Conservation (phyloP, 2,888 invertebrate genomes). For the Merodon equestris region DNA sequence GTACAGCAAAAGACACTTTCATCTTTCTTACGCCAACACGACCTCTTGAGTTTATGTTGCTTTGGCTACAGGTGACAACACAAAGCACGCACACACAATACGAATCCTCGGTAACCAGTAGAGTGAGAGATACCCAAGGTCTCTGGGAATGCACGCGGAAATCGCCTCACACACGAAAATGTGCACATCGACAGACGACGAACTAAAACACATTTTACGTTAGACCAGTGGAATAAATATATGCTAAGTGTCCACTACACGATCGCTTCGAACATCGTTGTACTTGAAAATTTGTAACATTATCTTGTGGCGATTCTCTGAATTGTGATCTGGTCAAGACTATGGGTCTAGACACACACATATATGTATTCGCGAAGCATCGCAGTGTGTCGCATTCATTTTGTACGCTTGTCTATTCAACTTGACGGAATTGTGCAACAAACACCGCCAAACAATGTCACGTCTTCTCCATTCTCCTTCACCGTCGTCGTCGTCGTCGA, state of each 20-base stretch:
- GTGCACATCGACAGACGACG: constrained; percentile 7
- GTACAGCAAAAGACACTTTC: too few relatives aligned
- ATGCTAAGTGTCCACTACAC: constrained; percentile 27
- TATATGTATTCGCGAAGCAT: constrained; percentile 4
- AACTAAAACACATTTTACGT: constrained; percentile 31
- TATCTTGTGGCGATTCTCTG: constrained; percentile 52
- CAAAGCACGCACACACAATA: too few relatives aligned
- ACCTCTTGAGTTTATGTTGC: too few relatives aligned
- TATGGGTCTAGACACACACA: too few relatives aligned
- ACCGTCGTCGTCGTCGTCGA: constrained; percentile 25
- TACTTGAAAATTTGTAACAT: constrained; percentile 65
- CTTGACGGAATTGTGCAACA: constrained; percentile 64
- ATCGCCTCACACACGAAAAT: constrained; percentile 49
- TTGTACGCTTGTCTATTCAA: constrained; percentile 51
- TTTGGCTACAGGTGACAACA: too few relatives aligned
- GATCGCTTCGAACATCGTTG: not conserved
- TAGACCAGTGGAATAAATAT: constrained; percentile 49
- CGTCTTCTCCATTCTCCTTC: constrained; percentile 57
- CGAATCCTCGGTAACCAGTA: too few relatives aligned
- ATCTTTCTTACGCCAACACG: too few relatives aligned
- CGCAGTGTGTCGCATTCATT: constrained; percentile 46
- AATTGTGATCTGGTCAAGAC: constrained; percentile 57
- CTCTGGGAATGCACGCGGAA: constrained; percentile 50
- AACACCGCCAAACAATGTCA: constrained; percentile 58
- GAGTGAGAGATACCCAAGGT: constrained; percentile 37